phyloP scores from a whole-genome alignment of 2,888 invertebrate genomes.

The Scaptomyza reducta region DNA sequence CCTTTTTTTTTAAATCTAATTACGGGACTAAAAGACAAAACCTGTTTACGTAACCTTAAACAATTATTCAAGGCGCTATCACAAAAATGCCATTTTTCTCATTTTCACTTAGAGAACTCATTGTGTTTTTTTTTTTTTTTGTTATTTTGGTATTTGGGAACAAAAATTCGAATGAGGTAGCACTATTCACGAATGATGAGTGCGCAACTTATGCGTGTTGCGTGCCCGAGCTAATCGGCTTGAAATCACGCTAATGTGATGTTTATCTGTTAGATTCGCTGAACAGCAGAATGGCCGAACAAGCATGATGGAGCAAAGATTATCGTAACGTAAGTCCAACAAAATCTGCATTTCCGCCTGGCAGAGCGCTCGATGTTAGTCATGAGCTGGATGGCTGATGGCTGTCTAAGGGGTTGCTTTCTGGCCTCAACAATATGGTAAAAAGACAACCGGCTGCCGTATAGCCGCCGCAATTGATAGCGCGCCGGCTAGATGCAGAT shows the following conservation, averaged over 20 bases:
- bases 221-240: slow-evolving; percentile 60
- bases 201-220: slow-evolving; percentile 40
- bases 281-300: slow-evolving; percentile 21
- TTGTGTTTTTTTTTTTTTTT: neutral
- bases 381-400: no score
- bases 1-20: no score
- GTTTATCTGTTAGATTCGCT: slow-evolving; percentile 54
- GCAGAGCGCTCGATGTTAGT: neutral
- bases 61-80: neutral
- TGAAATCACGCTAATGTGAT: slow-evolving; percentile 73
- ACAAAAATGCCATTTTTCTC: neutral
- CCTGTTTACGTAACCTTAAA: neutral
- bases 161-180: slow-evolving; percentile 33
- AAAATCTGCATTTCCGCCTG: slow-evolving; percentile 58
- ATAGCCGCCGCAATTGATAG: slow-evolving; percentile 36
- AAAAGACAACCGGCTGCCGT: slow-evolving; percentile 22
- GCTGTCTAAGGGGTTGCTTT: slow-evolving; percentile 31
- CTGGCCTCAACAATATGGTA: slow-evolving; percentile 2
- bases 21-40: neutral
- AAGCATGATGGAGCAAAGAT: slow-evolving; percentile 39
- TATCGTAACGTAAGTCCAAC: slow-evolving; percentile 44
- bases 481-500: slow-evolving; percentile 36
- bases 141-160: neutral
- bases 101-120: neutral
- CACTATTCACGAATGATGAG: slow-evolving; percentile 47